These are phyloP conservation scores for Gymnorhina tibicen DNA, from an alignment of 2,113 vertebrate genomes.

Conservation along the genomic window DNA sequence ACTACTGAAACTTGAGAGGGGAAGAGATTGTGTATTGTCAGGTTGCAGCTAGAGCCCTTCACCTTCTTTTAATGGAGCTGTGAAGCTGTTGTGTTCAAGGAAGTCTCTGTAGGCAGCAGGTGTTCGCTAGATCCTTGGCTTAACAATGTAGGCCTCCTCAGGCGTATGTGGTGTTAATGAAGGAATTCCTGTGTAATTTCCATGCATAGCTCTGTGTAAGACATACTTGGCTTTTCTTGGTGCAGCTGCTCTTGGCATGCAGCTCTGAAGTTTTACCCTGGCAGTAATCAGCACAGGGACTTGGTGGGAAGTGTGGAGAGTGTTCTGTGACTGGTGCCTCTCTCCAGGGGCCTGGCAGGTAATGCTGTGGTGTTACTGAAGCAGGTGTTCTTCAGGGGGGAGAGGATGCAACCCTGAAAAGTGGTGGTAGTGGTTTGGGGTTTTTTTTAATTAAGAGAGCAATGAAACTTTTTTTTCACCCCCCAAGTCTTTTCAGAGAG, in stretches of 20 bases:
- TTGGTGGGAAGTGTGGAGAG: fast-evolving
- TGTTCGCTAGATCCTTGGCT: not conserved
- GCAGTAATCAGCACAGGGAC: not conserved
- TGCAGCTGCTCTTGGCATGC: fast-evolving
- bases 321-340: no score
- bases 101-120: not conserved
- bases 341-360: not conserved
- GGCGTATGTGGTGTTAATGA: not conserved
- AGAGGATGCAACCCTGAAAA: not conserved
- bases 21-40: not conserved
- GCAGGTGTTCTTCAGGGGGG: not conserved
- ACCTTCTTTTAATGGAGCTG: not conserved
- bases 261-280: not conserved
- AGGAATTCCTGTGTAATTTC: not conserved
- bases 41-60: not conserved
- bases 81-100: not conserved
- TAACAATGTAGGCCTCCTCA: not conserved
- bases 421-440: fast-evolving
- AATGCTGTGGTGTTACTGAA: not conserved
- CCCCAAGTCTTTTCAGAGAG: fast-evolving
- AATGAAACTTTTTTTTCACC: not conserved
- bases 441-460: not conserved
- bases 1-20: not conserved
- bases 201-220: fast-evolving
- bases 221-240: not conserved